These are phyloP conservation scores for Chaetodon trifascialis DNA, from an alignment of 2,113 vertebrate species.

Conservation along the genomic window DNA sequence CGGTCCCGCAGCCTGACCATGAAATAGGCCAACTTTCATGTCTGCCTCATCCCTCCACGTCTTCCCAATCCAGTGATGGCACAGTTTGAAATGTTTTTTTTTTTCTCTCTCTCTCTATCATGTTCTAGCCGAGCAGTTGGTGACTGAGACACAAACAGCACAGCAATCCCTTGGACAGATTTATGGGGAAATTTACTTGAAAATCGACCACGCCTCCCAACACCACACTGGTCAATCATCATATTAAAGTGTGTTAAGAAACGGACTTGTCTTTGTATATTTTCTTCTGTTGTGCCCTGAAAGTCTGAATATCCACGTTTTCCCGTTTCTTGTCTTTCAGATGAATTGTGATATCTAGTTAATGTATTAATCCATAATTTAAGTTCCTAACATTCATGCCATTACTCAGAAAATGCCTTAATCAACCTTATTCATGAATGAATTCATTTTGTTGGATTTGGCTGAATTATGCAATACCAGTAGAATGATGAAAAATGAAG, in stretches of 20 bases:
- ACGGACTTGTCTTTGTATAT: not conserved
- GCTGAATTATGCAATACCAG: slow-evolving; percentile 30
- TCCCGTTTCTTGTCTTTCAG: not conserved
- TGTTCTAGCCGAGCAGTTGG: slow-evolving; percentile 73
- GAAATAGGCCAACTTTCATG: slow-evolving; percentile 89
- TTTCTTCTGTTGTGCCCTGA: not conserved
- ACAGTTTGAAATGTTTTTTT: slow-evolving; percentile 74
- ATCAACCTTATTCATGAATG: slow-evolving; percentile 1
- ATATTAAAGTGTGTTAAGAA: slow-evolving; percentile 37
- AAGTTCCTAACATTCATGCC: not conserved
- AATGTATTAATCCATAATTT: not conserved
- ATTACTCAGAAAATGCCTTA: not conserved
- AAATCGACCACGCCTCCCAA: not conserved
- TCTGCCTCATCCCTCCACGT: slow-evolving; percentile 83
- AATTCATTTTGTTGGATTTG: slow-evolving; percentile 26
- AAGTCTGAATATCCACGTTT: not conserved
- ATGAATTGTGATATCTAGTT: not conserved
- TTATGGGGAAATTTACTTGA: slow-evolving; percentile 53
- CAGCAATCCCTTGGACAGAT: slow-evolving; percentile 67
- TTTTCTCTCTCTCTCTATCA: slow-evolving; percentile 39
- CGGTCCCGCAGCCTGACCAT: slow-evolving; percentile 84
- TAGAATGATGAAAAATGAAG: slow-evolving; percentile 47
- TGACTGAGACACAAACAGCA: slow-evolving; percentile 79
- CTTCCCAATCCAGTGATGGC: slow-evolving; percentile 79
- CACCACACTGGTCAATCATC: slow-evolving; percentile 11